A percentile compares a stretch with the other conserved stretches of the same genome.
These are phyloP conservation scores for Rhinoptilus africanus DNA, from an alignment of 2,113 vertebrate species.

Conservation along the genomic window DNA sequence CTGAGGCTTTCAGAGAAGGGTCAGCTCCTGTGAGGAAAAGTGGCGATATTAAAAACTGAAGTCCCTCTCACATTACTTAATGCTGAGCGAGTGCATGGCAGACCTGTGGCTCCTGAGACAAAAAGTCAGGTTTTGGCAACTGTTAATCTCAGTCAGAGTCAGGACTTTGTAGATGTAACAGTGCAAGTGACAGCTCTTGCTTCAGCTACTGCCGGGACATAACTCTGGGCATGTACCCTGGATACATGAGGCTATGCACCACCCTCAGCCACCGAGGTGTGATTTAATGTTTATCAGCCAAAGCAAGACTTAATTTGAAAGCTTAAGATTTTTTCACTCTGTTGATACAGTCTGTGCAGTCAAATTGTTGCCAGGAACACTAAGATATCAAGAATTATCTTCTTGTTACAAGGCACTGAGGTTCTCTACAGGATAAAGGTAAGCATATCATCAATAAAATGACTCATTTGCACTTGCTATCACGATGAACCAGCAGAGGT, in stretches of 20 bases:
- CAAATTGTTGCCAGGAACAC: background rate
- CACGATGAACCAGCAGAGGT: background rate
- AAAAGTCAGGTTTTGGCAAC: background rate
- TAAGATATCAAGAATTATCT: background rate
- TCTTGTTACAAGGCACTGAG: background rate
- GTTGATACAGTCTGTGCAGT: background rate
- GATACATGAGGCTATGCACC: background rate
- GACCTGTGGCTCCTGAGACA: slow-evolving; percentile 4
- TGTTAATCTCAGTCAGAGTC: background rate
- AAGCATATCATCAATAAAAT: background rate
- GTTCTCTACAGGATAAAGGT: background rate
- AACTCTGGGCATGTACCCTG: background rate
- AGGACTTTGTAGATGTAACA: background rate
- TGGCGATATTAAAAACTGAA: background rate
- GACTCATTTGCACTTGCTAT: background rate
- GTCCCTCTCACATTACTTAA: background rate
- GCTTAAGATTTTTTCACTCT: background rate
- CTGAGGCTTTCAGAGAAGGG: slow-evolving; percentile 33
- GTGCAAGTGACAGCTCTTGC: background rate
- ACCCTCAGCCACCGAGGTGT: background rate
- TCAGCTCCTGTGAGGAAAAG: slow-evolving; percentile 63
- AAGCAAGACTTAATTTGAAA: background rate
- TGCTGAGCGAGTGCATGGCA: background rate
- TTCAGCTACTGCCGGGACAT: background rate
- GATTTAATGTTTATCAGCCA: background rate